phyloP scores from a whole-genome alignment of 2,888 invertebrate genomes.

The Pardosa pseudoannulata region DNA sequence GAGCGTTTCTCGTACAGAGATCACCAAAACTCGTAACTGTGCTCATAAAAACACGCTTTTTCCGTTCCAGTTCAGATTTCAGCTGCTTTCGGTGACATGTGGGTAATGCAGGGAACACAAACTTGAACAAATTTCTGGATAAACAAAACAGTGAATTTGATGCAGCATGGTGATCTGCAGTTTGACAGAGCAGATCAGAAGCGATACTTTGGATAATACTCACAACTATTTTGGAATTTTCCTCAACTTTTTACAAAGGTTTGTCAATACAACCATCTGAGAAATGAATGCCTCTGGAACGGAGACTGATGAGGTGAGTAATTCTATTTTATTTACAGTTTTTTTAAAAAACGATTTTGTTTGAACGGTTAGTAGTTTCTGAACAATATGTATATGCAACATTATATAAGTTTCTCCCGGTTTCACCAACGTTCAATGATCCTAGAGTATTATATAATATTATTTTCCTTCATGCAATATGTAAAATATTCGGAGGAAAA shows the following conservation, averaged over 20 bases:
- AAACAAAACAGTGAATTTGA: not conserved
- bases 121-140: not conserved
- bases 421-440: too few species aligned
- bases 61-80: not conserved
- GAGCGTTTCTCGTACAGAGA: not conserved
- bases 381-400: too few species aligned
- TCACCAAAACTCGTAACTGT: not conserved
- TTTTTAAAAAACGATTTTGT: too few species aligned
- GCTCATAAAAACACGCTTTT: not conserved
- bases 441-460: too few species aligned
- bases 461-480: too few species aligned
- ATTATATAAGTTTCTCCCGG: too few species aligned
- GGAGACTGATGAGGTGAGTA: not conserved
- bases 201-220: not conserved
- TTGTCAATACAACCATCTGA: not conserved
- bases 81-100: not conserved
- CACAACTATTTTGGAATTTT: too few species aligned
- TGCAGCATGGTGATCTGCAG: not conserved
- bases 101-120: not conserved
- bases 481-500: too few species aligned
- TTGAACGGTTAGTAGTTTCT: too few species aligned
- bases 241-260: too few species aligned
- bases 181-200: not conserved
- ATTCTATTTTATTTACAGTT: too few species aligned
- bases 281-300: not conserved